Evolutionary conservation across 2,113 vertebrate species (phyloP).

Genomic region (Anser brachyrhynchus): DNA sequence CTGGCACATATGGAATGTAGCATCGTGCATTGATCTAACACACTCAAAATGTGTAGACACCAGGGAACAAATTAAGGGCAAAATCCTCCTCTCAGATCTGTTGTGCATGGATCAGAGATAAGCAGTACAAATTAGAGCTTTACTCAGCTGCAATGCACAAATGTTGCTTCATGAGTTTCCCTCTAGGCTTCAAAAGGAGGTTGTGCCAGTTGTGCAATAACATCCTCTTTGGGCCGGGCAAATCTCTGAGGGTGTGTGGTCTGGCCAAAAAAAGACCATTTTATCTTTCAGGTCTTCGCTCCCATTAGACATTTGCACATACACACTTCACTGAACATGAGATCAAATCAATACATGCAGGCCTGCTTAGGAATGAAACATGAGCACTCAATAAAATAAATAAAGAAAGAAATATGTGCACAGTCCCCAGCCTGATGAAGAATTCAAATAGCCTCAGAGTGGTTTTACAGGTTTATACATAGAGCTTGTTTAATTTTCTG

Average conservation of each 20-base stretch:
- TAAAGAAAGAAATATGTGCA: neutral
- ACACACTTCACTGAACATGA: constrained; percentile 47
- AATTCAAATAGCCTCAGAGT: constrained; percentile 43
- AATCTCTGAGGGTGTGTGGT: constrained; percentile 35
- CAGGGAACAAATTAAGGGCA: constrained; percentile 67
- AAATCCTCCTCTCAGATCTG: constrained; percentile 60
- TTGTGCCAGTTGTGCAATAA: constrained; percentile 26
- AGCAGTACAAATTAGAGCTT: constrained; percentile 57
- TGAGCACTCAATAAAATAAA: constrained; percentile 53
- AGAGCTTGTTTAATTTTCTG: constrained; percentile 38
- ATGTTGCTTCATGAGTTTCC: constrained; percentile 27
- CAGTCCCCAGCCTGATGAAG: constrained; percentile 44
- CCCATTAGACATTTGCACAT: constrained; percentile 31
- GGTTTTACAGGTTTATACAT: constrained; percentile 11
- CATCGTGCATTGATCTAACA: constrained; percentile 51
- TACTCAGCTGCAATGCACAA: constrained; percentile 42
- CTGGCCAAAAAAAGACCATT: constrained; percentile 29
- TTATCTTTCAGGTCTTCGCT: constrained; percentile 30
- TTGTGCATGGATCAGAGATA: constrained; percentile 51
- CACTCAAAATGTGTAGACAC: constrained; percentile 50
- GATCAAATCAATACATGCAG: constrained; percentile 48
- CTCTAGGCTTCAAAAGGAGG: constrained; percentile 44
- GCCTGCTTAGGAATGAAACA: constrained; percentile 29
- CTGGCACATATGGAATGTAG: constrained; percentile 32
- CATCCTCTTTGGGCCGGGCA: constrained; percentile 23